Percentiles rank a stretch among this genome's conserved stretches.
These are phyloP conservation scores for Hippocampus zosterae DNA, from an alignment of 2,113 vertebrate genomes.

Conservation along the genomic window DNA sequence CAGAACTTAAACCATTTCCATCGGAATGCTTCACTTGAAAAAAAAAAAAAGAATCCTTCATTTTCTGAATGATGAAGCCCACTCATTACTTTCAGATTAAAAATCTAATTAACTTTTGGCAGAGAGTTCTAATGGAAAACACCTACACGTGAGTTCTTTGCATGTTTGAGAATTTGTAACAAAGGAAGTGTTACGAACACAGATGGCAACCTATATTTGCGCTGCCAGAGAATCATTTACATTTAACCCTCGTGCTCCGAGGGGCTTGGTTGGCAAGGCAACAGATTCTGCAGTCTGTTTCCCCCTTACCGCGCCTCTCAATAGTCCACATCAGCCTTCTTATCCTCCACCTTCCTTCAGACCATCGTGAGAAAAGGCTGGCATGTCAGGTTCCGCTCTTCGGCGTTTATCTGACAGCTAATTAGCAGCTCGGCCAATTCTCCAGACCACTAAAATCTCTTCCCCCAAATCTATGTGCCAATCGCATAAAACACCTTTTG, in stretches of 20 bases:
- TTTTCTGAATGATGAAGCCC: background rate
- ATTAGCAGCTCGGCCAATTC: slow-evolving; percentile 18
- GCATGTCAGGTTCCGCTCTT: slow-evolving; percentile 15
- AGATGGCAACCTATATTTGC: slow-evolving; percentile 69
- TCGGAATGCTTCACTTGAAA: slow-evolving; percentile 30
- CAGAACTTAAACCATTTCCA: slow-evolving; percentile 35
- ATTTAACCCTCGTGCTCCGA: slow-evolving; percentile 61
- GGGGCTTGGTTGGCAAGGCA: slow-evolving; percentile 71
- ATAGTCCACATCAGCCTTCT: slow-evolving; percentile 55
- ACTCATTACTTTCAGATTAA: background rate
- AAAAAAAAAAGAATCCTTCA: slow-evolving; percentile 5
- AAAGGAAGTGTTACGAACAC: slow-evolving; percentile 53
- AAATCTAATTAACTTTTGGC: slow-evolving; percentile 9
- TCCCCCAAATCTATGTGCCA: slow-evolving; percentile 1
- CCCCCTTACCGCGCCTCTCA: slow-evolving; percentile 55
- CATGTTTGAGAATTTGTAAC: slow-evolving; percentile 25
- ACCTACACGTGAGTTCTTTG: background rate
- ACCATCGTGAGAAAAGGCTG: slow-evolving; percentile 28
- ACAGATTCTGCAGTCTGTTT: slow-evolving; percentile 64
- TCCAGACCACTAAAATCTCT: slow-evolving; percentile 19
- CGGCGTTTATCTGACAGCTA: slow-evolving; percentile 21
- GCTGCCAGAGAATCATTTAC: slow-evolving; percentile 57
- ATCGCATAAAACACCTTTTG: no score
- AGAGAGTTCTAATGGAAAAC: slow-evolving; percentile 15
- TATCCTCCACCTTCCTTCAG: slow-evolving; percentile 37